Conservation (phyloP, 2,113 vertebrate species). For the Syrrhaptes paradoxus region DNA sequence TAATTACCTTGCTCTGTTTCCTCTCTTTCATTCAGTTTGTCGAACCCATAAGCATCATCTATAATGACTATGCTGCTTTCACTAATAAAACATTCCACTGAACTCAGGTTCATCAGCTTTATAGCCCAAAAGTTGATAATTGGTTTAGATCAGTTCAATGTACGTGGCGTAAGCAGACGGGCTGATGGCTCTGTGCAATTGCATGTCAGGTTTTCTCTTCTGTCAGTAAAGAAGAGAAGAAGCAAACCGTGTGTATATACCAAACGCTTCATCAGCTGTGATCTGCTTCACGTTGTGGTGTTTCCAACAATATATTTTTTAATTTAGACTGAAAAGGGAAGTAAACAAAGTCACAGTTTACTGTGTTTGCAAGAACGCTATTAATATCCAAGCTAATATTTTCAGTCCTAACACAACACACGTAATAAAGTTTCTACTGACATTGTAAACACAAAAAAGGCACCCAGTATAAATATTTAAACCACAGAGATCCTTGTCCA, state of each 20-base stretch:
- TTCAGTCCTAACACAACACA: neutral
- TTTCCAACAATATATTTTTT: constrained; percentile 8
- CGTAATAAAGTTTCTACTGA: neutral
- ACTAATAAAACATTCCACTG: neutral
- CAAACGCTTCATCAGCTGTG: neutral
- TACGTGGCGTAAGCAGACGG: neutral
- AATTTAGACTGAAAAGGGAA: constrained; percentile 4
- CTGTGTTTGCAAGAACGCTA: neutral
- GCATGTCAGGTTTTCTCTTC: neutral
- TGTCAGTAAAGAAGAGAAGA: neutral
- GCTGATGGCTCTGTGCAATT: neutral
- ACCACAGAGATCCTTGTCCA: neutral
- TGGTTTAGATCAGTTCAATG: neutral
- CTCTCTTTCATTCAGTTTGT: neutral
- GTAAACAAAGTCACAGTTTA: constrained; percentile 9
- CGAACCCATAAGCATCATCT: neutral
- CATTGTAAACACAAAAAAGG: neutral
- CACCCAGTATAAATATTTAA: constrained; percentile 40
- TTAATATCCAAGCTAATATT: constrained; percentile 59
- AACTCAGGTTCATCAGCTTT: neutral
- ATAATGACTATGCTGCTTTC: neutral
- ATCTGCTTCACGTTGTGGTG: neutral
- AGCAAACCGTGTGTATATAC: neutral
- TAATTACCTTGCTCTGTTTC: neutral
- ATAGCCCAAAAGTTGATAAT: neutral